phyloP scores from a whole-genome alignment of 2,797 vertebrate species.

The Otolemur crassicaudatus region DNA sequence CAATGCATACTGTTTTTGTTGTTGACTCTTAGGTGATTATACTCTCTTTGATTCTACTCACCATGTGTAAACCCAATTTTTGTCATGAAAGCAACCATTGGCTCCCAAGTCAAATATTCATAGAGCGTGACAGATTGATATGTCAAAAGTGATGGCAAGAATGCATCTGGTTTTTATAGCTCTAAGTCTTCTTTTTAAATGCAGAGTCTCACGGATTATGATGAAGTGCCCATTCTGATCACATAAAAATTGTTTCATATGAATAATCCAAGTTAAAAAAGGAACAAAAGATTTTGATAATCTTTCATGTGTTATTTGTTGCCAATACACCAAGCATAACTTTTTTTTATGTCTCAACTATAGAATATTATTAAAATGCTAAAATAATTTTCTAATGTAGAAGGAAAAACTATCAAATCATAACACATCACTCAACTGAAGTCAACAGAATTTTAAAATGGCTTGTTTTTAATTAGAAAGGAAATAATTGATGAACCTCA shows the following conservation, averaged over 20 bases:
- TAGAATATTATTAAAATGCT: slow-evolving; percentile 8
- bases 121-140: neutral
- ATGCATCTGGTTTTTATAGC: neutral
- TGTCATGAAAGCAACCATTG: neutral
- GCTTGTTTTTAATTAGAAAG: neutral
- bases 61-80: neutral
- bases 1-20: neutral
- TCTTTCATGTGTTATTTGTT: neutral
- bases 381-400: neutral
- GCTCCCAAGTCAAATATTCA: neutral
- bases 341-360: neutral
- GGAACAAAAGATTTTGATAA: neutral
- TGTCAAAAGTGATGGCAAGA: neutral
- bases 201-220: neutral
- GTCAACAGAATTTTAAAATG: neutral
- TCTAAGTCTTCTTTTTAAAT: neutral
- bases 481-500: neutral
- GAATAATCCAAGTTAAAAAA: slow-evolving; percentile 11
- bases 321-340: neutral
- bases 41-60: neutral
- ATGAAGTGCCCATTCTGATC: neutral
- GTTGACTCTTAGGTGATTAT: neutral
- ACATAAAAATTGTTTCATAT: neutral
- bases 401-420: neutral
- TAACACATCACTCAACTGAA: neutral